Percentiles rank a stretch among this genome's conserved stretches.
These are phyloP conservation scores for Pseudomyrmex sp. DNA, from an alignment of 1,140 invertebrate species.

Conservation along the genomic window DNA sequence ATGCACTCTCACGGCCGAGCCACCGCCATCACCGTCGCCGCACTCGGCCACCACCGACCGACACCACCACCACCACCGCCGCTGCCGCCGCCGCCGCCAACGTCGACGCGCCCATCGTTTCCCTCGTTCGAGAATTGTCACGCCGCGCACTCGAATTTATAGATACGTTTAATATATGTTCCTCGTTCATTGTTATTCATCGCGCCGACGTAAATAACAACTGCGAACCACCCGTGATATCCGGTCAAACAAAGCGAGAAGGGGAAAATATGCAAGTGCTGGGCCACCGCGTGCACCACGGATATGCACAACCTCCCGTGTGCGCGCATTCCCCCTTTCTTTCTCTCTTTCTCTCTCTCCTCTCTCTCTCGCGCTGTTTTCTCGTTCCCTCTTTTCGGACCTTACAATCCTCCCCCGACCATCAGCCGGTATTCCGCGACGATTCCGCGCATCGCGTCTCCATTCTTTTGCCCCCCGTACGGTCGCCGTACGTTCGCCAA, in stretches of 20 bases:
- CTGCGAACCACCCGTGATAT: slow-evolving; percentile 62
- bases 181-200: slow-evolving; percentile 76
- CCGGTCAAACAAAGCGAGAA: slow-evolving; percentile 63
- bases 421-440: slow-evolving; percentile 22
- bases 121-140: slow-evolving; percentile 65
- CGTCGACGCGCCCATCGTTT: slow-evolving; percentile 18
- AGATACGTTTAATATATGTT: slow-evolving; percentile 57
- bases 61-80: slow-evolving; percentile 2
- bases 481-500: slow-evolving; percentile 58
- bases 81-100: background rate
- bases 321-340: background rate
- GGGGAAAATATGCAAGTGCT: slow-evolving; percentile 44
- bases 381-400: slow-evolving; percentile 25
- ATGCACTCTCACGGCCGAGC: slow-evolving; percentile 27
- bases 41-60: background rate
- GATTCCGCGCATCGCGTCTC: slow-evolving; percentile 2
- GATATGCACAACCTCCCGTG: slow-evolving; percentile 17
- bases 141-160: slow-evolving; percentile 64
- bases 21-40: background rate
- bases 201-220: slow-evolving; percentile 73
- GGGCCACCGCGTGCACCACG: slow-evolving; percentile 5
- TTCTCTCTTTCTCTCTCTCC: background rate
- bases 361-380: slow-evolving; percentile 16
- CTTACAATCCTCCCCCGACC: slow-evolving; percentile 16
- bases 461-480: slow-evolving; percentile 30